These are phyloP conservation scores for Aphelinus certus DNA, from an alignment of 1,140 invertebrate genomes.

Conservation along the genomic window DNA sequence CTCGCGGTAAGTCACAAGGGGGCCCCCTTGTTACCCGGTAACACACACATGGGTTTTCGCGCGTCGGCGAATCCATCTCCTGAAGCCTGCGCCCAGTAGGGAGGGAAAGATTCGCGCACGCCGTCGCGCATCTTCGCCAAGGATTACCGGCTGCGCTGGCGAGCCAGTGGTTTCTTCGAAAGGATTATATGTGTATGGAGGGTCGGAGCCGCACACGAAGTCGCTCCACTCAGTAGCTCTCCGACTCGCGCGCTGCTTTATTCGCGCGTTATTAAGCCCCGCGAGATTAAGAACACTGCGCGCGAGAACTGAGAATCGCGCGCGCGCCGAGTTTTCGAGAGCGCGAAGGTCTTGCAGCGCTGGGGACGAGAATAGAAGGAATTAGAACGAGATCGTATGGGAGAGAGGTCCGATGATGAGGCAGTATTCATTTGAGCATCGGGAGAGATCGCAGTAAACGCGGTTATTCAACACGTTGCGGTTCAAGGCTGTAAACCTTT, in stretches of 20 bases:
- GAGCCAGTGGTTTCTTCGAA: not conserved
- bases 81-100: too few relatives aligned
- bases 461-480: too few relatives aligned
- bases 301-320: not conserved
- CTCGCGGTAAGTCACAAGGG: too few relatives aligned
- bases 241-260: conserved; percentile 9
- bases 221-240: not conserved
- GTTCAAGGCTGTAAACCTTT: too few relatives aligned
- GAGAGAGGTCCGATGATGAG: too few relatives aligned
- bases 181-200: not conserved
- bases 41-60: not conserved
- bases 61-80: conserved; percentile 19
- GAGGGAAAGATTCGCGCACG: not conserved
- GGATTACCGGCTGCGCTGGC: not conserved
- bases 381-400: too few relatives aligned
- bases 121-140: not conserved
- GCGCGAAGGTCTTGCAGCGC: too few relatives aligned
- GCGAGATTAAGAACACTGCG: conserved; percentile 23
- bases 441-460: too few relatives aligned
- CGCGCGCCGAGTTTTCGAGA: not conserved
- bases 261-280: conserved; percentile 13
- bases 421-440: too few relatives aligned
- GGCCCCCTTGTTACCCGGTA: too few relatives aligned
- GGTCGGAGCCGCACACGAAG: not conserved
- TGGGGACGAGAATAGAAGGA: too few relatives aligned